Evolutionary conservation across 2,113 vertebrate species (phyloP), one percentile per base, ranked within the genome.

Genomic region (Corvus hawaiiensis): DNA sequence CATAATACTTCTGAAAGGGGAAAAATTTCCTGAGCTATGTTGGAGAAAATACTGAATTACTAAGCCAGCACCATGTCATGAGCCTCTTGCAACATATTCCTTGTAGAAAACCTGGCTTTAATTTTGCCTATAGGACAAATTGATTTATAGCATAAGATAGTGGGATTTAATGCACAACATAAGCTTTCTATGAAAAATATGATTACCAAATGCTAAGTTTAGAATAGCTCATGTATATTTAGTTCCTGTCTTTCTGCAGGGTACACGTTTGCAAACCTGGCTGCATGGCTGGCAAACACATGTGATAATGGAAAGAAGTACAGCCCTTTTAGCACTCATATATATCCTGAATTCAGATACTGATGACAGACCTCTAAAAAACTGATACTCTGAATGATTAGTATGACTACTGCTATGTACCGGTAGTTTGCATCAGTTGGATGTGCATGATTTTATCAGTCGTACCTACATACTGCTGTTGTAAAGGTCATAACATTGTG

Each of bases 391-490:
- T 54, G 61, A 58, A 16, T 44, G 17, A 30, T 18, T 27, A 7
- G 30, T 74, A 15, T 0, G 0, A 26, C 12, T 59, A 17, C 37
- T 17, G 6, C 27, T 26, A 2, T 2, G 5, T 55, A 56, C 26
- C 33, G 85, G 39, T 55, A 64, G 7, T 68, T 87, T 75, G 9
- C 30, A 28, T 67, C 43, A 19, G 2, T 30, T 87, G 13, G 18
- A 6, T 30, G 15, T 63, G 24, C 24, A 39, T 22, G 64, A 48
- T 81, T 91, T 89, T 81, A 35, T 84, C 61, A 89, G 28, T 20
- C 19, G 6, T 64, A 5, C 15, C 19, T 54, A 49, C 14, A n/a
- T 49, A 26, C 15, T 48, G 4, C 14, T 23, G 7, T 39, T 74
- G 16, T 33, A 62, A 56, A 66, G 30, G 16, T 39, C 1, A 1